Percentiles rank a stretch among this genome's conserved stretches.
Evolutionary conservation across 1,140 invertebrate genomes (phyloP).

Genomic region (Berghia stephanieae): DNA sequence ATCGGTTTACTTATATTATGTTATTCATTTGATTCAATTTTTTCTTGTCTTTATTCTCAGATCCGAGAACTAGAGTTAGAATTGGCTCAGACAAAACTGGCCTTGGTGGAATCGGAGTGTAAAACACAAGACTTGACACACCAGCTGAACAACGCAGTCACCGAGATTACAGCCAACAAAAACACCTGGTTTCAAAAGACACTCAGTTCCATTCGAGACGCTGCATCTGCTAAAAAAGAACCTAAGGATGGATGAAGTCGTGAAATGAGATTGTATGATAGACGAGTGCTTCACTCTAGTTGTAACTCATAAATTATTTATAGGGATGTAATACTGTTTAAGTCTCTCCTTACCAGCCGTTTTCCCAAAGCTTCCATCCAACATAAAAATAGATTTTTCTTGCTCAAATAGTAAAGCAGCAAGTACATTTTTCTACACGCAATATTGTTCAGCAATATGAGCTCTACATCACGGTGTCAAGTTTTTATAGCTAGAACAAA

Average conservation of each 20-base stretch:
- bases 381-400: too few species aligned
- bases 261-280: too few species aligned
- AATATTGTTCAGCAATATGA: too few species aligned
- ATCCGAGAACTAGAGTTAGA: constrained; percentile 93
- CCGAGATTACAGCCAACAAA: constrained; percentile 81
- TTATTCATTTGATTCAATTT: background rate
- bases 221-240: constrained; percentile 49
- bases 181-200: constrained; percentile 91
- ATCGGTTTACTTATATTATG: background rate
- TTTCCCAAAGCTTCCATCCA: too few species aligned
- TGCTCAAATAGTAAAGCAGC: too few species aligned
- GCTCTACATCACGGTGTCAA: too few species aligned
- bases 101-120: constrained; percentile 96
- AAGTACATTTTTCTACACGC: too few species aligned
- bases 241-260: constrained; percentile 54
- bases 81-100: constrained; percentile 94
- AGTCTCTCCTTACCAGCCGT: too few species aligned
- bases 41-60: constrained; percentile 20
- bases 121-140: constrained; percentile 91
- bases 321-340: too few species aligned
- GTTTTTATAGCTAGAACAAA: too few species aligned
- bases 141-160: constrained; percentile 82
- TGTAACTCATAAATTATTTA: too few species aligned
- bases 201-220: constrained; percentile 78
- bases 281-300: too few species aligned